Base-by-base conservation (phyloP, 2,888 invertebrate species). In the Emmelina monodactyla region DNA sequence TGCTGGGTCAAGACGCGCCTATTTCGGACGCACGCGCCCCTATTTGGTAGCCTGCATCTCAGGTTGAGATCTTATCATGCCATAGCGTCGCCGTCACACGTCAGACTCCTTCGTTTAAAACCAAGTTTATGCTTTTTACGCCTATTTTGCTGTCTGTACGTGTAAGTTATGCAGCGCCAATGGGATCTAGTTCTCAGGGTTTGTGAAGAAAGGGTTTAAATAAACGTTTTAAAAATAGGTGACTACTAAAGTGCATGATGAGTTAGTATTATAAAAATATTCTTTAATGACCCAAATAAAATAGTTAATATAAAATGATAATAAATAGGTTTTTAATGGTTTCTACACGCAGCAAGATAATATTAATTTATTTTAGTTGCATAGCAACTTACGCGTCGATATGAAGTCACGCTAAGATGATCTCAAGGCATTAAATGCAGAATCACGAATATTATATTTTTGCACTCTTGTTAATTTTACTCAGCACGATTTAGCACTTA, bases 21-120 rank as follows among this genome's bases (percentile, higher is more conserved):
- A 78, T 78, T 78, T 78, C 56, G 76, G 75, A n/a, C 66, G 49
- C 52, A 45, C 53, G 55, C 43, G 45, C 46, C 76, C 79, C 66
- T 76, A 79, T 79, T 78, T 67, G 79, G 79, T 75, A 79, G 62
- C 65, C 78, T 79, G 76, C 58, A 58, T 53, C 62, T 63, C 75
- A 63, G 69, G 70, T 62, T 57, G 58, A 57, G 70, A 72, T 75
- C 67, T 11, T 70, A 75, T 73, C 72, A 49, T n/a, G n/a, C 53
- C 55, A 55, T 51, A 50, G 51, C 55, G 60, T 51, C 55, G 58
- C 58, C 47, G 45, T 7, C 22, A 22, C 25, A 25, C 25, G n/a
- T 25, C 25, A 25, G 25, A 7, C 25, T n/a, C 6, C 11, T 25
- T 25, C 25, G 25, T 25, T 25, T 7, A n/a, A 25, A n/a, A 25